A percentile compares a stretch with the other conserved stretches of the same genome.
Evolutionary conservation across 2,797 vertebrate genomes (phyloP).

Genomic region (Columba guinea): DNA sequence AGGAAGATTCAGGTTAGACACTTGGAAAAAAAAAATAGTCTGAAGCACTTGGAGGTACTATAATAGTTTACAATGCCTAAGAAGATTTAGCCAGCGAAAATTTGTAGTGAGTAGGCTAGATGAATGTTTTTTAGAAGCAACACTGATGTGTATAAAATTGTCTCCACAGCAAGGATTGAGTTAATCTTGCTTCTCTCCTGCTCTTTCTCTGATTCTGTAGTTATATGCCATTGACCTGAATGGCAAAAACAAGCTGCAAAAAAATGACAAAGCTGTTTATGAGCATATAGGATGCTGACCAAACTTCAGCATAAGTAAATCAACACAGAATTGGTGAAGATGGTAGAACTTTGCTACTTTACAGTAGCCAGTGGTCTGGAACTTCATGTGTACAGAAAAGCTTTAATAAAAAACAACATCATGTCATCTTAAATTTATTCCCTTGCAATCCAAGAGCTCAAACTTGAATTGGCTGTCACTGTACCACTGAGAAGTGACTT

Average conservation of each 20-base stretch:
- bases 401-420: background rate
- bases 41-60: background rate
- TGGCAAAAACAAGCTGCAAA: background rate
- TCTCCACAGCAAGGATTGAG: background rate
- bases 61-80: background rate
- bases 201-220: background rate
- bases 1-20: background rate
- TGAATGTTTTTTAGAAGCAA: background rate
- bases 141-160: background rate
- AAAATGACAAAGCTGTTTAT: background rate
- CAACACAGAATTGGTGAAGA: background rate
- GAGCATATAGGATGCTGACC: background rate
- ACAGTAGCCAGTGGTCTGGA: background rate
- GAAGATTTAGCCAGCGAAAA: background rate
- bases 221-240: background rate
- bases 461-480: background rate
- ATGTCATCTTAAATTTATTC: background rate
- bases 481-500: background rate
- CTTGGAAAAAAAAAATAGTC: accelerated
- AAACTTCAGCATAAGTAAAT: background rate
- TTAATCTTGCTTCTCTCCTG: background rate
- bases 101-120: background rate
- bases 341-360: background rate
- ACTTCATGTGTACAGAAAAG: background rate
- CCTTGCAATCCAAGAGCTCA: background rate